Evolutionary conservation across 1,140 invertebrate genomes (phyloP).

Genomic region (Aphelinus atriplicis): DNA sequence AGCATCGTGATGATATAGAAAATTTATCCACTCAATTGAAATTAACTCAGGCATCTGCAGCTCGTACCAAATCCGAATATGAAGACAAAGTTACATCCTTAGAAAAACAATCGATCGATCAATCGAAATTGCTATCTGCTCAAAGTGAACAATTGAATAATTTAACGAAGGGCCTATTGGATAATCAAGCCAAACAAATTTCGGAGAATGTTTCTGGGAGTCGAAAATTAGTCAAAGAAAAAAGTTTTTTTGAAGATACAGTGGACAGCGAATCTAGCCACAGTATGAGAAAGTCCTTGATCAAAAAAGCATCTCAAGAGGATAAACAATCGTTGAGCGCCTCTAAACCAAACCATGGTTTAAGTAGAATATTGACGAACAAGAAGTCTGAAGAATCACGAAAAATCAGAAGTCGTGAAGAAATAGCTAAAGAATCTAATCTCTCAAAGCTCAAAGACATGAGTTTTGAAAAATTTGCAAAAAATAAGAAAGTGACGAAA

Average conservation of each 20-base stretch:
- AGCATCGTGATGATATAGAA: constrained; percentile 59
- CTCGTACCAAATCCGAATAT: constrained; percentile 56
- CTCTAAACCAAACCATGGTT: neutral
- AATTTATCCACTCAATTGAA: constrained; percentile 57
- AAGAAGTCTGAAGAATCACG: constrained; percentile 3
- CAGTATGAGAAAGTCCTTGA: neutral
- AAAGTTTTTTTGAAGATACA: constrained; percentile 12
- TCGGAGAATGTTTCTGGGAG: constrained; percentile 17
- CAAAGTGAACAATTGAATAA: constrained; percentile 60
- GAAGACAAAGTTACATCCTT: constrained; percentile 57
- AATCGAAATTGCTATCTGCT: constrained; percentile 53
- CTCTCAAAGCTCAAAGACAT: neutral
- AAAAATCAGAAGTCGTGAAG: neutral
- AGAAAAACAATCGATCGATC: constrained; percentile 54
- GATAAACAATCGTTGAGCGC: neutral
- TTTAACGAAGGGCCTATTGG: constrained; percentile 47
- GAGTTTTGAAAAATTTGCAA: neutral
- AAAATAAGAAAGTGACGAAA: constrained; percentile 4
- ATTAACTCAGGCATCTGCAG: constrained; percentile 54
- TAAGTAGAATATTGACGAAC: neutral
- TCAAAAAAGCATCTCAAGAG: neutral
- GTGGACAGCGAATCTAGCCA: constrained; percentile 9
- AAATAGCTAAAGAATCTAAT: constrained; percentile 7
- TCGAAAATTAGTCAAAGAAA: neutral
- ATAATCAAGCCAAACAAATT: constrained; percentile 34